Conservation (phyloP, 2,113 vertebrate genomes). For the Xenopus tropicalis region DNA sequence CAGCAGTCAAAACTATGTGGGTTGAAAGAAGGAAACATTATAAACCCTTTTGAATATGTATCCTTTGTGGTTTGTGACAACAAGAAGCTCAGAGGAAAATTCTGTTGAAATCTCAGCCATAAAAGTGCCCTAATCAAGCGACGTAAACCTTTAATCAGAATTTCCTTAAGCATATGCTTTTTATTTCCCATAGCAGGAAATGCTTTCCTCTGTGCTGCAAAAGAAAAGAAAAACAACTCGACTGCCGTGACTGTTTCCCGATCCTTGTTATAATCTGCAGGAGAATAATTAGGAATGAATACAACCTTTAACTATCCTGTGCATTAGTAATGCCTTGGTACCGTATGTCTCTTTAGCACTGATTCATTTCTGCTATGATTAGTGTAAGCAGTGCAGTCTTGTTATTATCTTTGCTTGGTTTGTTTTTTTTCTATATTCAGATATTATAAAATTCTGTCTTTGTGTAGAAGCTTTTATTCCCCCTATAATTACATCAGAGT, state of each 20-base stretch:
- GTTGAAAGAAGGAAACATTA: not conserved
- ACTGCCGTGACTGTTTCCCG: not conserved
- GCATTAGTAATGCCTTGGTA: too few species aligned
- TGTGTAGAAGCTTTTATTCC: too few species aligned
- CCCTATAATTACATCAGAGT: too few species aligned
- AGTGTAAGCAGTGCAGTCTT: too few species aligned
- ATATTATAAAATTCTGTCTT: too few species aligned
- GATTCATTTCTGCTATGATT: too few species aligned
- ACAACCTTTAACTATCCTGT: too few species aligned
- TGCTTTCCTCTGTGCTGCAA: not conserved
- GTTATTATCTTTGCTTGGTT: too few species aligned
- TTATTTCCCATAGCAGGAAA: fast-evolving
- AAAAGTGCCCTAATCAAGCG: not conserved
- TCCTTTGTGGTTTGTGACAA: not conserved
- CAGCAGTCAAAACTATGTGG: slow-evolving; percentile 25
- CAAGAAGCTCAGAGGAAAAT: not conserved
- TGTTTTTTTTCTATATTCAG: too few species aligned
- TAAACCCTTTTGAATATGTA: not conserved
- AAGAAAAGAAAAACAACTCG: slow-evolving; percentile 9
- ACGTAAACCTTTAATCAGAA: not conserved
- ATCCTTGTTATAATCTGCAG: slow-evolving; percentile 4
- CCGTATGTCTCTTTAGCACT: too few species aligned
- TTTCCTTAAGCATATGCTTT: not conserved
- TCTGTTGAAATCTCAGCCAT: not conserved
- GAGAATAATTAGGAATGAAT: slow-evolving; percentile 13